These are phyloP conservation scores for Atrichornis clamosus DNA, from an alignment of 2,113 vertebrate species.

Conservation along the genomic window DNA sequence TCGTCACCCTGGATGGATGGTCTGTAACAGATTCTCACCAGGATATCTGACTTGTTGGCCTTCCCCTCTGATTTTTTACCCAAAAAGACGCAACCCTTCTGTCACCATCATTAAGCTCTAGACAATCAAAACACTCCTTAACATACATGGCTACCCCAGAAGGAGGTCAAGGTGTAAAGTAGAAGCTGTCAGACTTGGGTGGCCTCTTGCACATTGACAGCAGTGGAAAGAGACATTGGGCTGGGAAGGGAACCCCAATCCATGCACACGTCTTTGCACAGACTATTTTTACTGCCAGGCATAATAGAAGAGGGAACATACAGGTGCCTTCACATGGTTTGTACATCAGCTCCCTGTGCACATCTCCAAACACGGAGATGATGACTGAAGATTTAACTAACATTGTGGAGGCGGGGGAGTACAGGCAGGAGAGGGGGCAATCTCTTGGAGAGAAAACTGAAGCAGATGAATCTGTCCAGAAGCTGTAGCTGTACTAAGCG, in stretches of 20 bases:
- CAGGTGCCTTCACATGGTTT: background rate
- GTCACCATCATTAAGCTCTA: background rate
- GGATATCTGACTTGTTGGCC: background rate
- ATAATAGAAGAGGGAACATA: background rate
- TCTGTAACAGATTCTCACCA: background rate
- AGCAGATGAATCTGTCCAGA: background rate
- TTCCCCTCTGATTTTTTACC: background rate
- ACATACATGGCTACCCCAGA: background rate
- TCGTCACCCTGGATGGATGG: background rate
- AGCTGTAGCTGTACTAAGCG: background rate
- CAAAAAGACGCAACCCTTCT: background rate
- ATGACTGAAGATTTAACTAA: background rate
- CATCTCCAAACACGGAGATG: background rate
- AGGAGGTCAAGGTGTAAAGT: background rate
- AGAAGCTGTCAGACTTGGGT: background rate
- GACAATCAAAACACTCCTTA: background rate
- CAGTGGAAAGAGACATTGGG: background rate
- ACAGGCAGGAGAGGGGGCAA: background rate
- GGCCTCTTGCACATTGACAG: background rate
- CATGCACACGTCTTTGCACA: background rate
- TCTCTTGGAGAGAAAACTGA: background rate
- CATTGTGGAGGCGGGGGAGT: background rate
- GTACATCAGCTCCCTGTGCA: background rate
- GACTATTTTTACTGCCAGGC: background rate
- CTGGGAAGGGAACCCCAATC: background rate